Conservation (phyloP, 2,888 invertebrate genomes). For the Blastobasis lacticolella region DNA sequence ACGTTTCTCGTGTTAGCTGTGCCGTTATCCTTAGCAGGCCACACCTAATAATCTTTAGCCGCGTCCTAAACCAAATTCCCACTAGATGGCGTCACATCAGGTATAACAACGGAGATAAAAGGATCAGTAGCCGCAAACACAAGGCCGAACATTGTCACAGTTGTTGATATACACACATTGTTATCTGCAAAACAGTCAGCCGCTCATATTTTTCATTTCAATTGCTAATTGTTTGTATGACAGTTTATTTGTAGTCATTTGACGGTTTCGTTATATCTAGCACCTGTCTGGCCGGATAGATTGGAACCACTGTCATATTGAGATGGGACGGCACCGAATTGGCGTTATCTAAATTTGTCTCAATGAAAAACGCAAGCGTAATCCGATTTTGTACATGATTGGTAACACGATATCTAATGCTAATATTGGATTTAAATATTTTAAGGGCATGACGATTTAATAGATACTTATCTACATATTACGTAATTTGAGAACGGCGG, state of each 20-base stretch:
- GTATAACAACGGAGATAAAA: slow-evolving; percentile 36
- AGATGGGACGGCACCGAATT: too few species aligned
- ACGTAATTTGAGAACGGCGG: too few species aligned
- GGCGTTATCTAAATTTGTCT: too few species aligned
- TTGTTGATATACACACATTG: slow-evolving; percentile 23
- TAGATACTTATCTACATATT: too few species aligned
- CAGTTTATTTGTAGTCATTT: slow-evolving; percentile 27
- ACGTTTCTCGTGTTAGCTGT: slow-evolving; percentile 20
- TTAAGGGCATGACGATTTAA: too few species aligned
- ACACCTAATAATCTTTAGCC: slow-evolving; percentile 19
- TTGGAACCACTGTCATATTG: too few species aligned
- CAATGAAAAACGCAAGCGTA: too few species aligned
- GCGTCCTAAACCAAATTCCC: slow-evolving; percentile 27
- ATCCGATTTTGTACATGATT: too few species aligned
- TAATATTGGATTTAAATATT: too few species aligned
- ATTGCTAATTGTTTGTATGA: slow-evolving; percentile 18
- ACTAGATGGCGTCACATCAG: slow-evolving; percentile 32
- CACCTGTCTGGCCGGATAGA: slow-evolving; percentile 14
- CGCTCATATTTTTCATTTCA: slow-evolving; percentile 31
- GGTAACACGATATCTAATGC: too few species aligned
- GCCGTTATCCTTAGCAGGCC: slow-evolving; percentile 23
- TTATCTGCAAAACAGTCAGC: slow-evolving; percentile 16
- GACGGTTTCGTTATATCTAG: slow-evolving; percentile 20
- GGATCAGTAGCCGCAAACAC: slow-evolving; percentile 34
- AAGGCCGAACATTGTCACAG: slow-evolving; percentile 40